phyloP scores from a whole-genome alignment of 2,113 vertebrate genomes.

The Phrynosoma platyrhinos region DNA sequence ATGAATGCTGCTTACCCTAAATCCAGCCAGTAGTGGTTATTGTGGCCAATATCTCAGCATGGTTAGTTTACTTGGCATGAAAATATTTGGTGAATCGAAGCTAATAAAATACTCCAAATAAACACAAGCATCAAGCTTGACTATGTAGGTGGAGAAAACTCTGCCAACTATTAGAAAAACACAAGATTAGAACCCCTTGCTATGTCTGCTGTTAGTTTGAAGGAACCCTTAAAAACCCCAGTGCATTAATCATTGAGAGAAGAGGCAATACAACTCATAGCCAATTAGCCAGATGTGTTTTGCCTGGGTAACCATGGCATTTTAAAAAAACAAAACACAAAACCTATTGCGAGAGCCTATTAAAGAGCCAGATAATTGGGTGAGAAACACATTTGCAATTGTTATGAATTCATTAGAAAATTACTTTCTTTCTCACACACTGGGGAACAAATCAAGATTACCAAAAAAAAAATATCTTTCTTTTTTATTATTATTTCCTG shows the following conservation, averaged over 20 bases:
- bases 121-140: neutral
- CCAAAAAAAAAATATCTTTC: slow-evolving; percentile 1
- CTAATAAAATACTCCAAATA: neutral
- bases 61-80: neutral
- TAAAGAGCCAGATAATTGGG: slow-evolving; percentile 16
- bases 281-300: slow-evolving; percentile 34
- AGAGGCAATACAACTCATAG: neutral
- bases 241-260: neutral
- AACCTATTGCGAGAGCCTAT: neutral
- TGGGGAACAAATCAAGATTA: neutral
- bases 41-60: neutral
- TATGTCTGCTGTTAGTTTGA: neutral
- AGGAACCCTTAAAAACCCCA: neutral
- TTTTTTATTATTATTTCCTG: neutral
- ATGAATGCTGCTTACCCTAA: neutral
- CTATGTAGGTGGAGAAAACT: neutral
- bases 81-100: neutral
- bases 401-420: slow-evolving; percentile 8
- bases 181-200: neutral
- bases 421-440: neutral
- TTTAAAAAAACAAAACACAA: neutral
- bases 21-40: neutral
- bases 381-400: slow-evolving; percentile 2
- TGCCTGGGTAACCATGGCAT: slow-evolving; percentile 1
- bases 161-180: neutral